phyloP scores from a whole-genome alignment of 1,140 invertebrate species.

The Psilanteris sp. region DNA sequence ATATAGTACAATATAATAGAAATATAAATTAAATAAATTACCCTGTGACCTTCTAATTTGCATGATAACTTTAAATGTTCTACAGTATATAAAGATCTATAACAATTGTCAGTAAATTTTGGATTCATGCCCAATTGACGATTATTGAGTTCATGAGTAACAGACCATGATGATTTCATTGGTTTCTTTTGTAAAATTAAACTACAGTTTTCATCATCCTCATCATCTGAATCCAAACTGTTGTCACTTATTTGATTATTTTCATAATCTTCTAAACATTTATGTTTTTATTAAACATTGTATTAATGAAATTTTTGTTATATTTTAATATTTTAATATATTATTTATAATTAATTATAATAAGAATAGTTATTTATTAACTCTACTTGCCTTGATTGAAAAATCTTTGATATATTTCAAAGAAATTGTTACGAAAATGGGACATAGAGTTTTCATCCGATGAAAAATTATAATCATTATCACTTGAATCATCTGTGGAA shows the following conservation, averaged over 20 bases:
- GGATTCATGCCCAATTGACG: conserved; percentile 83
- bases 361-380: no score
- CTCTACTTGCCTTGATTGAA: neutral
- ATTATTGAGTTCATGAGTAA: conserved; percentile 82
- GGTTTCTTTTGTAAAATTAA: conserved; percentile 81
- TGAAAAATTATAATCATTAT: neutral
- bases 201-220: conserved; percentile 74
- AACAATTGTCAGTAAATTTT: conserved; percentile 86
- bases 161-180: conserved; percentile 85
- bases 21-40: conserved; percentile 12
- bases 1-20: conserved; percentile 22
- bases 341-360: no score
- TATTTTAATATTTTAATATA: no score
- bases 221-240: conserved; percentile 65
- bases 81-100: conserved; percentile 90
- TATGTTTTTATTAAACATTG: no score
- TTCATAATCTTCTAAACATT: conserved; percentile 2
- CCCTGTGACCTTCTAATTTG: conserved; percentile 87
- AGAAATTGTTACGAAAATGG: neutral
- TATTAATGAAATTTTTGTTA: no score
- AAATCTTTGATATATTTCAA: neutral
- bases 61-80: conserved; percentile 90
- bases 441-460: neutral
- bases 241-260: conserved; percentile 38
- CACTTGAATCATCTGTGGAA: conserved; percentile 1